Evolutionary conservation across 2,888 invertebrate species (phyloP).

Genomic region (Acanthosepion esculentum): DNA sequence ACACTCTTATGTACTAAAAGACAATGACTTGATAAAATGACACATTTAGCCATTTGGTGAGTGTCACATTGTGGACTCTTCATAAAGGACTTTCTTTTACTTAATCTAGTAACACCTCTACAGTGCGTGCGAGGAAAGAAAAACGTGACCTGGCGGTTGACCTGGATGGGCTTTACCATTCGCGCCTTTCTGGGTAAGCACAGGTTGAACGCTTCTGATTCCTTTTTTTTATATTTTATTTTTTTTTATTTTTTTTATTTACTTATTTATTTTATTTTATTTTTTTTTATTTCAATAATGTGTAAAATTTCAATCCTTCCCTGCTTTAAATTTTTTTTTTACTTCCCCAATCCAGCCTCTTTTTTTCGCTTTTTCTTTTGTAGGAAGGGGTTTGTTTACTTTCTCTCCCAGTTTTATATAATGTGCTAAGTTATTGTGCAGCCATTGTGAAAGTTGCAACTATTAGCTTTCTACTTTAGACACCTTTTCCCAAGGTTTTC

Average conservation of each 20-base stretch:
- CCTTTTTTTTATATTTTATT: neutral
- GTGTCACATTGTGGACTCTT: neutral
- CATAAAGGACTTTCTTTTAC: constrained; percentile 36
- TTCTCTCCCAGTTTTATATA: neutral
- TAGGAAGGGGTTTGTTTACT: neutral
- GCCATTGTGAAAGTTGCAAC: neutral
- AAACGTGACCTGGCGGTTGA: constrained; percentile 47
- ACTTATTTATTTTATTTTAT: neutral
- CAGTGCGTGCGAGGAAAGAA: constrained; percentile 47
- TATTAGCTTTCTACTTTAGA: neutral
- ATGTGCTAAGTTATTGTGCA: neutral
- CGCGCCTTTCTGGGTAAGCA: constrained; percentile 48
- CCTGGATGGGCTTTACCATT: constrained; percentile 47
- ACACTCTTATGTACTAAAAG: neutral
- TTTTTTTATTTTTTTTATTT: neutral
- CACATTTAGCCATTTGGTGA: neutral
- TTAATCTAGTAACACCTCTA: constrained; percentile 46
- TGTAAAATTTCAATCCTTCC: neutral
- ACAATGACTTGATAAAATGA: neutral
- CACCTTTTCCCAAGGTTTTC: neutral
- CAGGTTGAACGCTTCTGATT: constrained; percentile 41
- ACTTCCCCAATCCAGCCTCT: neutral
- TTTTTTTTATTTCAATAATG: neutral
- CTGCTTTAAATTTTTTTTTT: neutral
- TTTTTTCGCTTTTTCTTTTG: neutral